These are phyloP conservation scores for Hetaerina americana DNA, from an alignment of 1,140 invertebrate species.

Conservation along the genomic window DNA sequence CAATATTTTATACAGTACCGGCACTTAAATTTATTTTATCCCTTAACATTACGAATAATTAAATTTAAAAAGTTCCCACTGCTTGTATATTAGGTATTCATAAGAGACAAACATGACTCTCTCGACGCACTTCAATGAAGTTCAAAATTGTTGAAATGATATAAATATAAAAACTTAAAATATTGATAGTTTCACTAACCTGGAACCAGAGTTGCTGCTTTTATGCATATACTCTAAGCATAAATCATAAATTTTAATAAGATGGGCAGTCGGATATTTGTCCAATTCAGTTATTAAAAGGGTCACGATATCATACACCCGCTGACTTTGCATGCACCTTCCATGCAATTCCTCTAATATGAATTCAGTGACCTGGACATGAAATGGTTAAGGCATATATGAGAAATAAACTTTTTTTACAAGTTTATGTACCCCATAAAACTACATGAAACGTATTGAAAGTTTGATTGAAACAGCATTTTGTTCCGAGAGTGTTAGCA, in stretches of 20 bases:
- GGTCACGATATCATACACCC: background rate
- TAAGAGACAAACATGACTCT: background rate
- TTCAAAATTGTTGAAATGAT: background rate
- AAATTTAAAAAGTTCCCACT: background rate
- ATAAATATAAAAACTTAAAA: background rate
- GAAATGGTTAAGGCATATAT: background rate
- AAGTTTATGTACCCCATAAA: no score
- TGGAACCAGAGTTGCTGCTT: background rate
- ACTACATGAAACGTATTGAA: no score
- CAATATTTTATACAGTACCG: background rate
- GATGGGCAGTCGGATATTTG: background rate
- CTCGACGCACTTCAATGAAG: background rate
- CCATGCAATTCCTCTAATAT: background rate
- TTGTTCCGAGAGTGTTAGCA: no score
- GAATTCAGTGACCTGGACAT: background rate
- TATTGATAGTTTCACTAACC: no score
- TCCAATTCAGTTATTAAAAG: background rate
- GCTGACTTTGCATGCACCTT: background rate
- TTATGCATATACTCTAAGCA: background rate
- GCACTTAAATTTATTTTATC: background rate
- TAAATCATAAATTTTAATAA: background rate
- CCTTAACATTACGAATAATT: background rate
- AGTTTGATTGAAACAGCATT: no score
- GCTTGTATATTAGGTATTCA: background rate
- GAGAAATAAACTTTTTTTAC: background rate